Evolutionary conservation across 2,888 invertebrate genomes (phyloP).

Genomic region (Trichogramma dendrolimi): DNA sequence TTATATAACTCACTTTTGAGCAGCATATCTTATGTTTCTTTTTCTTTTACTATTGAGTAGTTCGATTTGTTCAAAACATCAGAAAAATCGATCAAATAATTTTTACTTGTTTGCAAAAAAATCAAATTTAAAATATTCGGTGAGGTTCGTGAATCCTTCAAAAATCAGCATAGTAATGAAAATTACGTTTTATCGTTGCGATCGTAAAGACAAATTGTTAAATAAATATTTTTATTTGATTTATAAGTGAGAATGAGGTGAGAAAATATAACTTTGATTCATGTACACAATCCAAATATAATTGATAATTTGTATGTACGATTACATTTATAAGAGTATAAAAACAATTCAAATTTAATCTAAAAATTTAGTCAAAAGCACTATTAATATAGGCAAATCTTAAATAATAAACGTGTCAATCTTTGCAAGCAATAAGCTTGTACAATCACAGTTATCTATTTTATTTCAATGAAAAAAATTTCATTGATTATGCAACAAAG

Average conservation of each 20-base stretch:
- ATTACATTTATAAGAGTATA: slow-evolving; percentile 5
- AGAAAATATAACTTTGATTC: slow-evolving; percentile 33
- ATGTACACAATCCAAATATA: slow-evolving; percentile 24
- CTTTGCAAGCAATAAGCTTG: no score
- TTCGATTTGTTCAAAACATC: slow-evolving; percentile 42
- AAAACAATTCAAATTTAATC: slow-evolving; percentile 13
- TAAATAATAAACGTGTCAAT: slow-evolving; percentile 12
- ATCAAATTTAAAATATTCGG: no score
- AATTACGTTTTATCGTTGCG: no score
- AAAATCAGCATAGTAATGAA: no score
- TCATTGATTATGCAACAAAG: no score
- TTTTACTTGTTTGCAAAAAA: slow-evolving; percentile 22
- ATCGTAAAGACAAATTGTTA: slow-evolving; percentile 27
- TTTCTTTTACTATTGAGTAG: slow-evolving; percentile 41
- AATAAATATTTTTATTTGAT: slow-evolving; percentile 29
- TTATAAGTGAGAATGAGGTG: slow-evolving; percentile 46
- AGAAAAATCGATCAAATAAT: slow-evolving; percentile 40
- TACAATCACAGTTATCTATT: no score
- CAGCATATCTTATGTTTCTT: slow-evolving; percentile 45
- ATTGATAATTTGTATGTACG: slow-evolving; percentile 24
- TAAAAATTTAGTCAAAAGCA: slow-evolving; percentile 13
- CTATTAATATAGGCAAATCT: slow-evolving; percentile 13
- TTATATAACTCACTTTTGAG: slow-evolving; percentile 39
- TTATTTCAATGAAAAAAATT: no score
- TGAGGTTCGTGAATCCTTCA: no score